These are phyloP conservation scores for Chinchilla lanigera DNA, from an alignment of 2,113 vertebrate genomes.

Conservation along the genomic window DNA sequence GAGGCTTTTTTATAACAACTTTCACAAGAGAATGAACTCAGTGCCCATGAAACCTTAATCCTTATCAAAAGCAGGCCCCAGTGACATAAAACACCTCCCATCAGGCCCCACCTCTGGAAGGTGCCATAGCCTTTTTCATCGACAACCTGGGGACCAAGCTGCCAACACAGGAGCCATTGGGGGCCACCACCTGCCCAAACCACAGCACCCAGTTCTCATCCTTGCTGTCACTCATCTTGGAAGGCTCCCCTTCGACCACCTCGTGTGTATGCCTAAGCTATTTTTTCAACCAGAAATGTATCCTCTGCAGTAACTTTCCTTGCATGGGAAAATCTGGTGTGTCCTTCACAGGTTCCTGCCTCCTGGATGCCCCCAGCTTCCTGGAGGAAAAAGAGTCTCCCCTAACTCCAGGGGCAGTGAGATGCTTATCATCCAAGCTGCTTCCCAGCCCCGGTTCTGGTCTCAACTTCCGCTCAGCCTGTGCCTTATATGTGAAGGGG, in stretches of 20 bases:
- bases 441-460: not conserved
- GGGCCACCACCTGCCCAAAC: not conserved
- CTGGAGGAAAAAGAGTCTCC: too few species aligned
- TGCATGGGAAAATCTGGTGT: not conserved
- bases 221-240: not conserved
- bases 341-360: not conserved
- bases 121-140: not conserved
- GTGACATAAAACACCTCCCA: not conserved
- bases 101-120: not conserved
- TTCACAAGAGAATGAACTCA: not conserved
- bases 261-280: not conserved
- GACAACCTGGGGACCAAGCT: not conserved
- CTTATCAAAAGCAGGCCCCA: not conserved
- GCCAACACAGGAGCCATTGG: not conserved
- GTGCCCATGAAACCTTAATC: not conserved
- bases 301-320: not conserved
- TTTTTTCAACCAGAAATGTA: not conserved
- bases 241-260: accelerated
- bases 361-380: not conserved
- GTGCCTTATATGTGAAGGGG: not conserved
- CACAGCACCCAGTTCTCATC: not conserved
- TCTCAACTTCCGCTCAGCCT: not conserved
- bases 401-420: not conserved
- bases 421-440: not conserved
- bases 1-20: not conserved